Conservation (phyloP, 2,888 invertebrate species). For the Tupiocoris notatus region DNA sequence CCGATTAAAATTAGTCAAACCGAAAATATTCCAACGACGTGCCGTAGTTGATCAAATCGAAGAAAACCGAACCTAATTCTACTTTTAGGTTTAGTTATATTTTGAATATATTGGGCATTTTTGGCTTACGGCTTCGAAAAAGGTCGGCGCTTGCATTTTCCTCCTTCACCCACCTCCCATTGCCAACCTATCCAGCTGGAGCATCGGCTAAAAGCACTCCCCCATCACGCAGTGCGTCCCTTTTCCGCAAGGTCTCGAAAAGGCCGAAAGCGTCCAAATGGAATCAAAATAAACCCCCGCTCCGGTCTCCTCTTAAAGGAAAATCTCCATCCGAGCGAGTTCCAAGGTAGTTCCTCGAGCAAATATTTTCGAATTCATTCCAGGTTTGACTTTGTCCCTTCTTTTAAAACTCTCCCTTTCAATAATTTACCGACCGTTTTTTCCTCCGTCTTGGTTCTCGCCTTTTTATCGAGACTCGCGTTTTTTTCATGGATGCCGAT, state of each 20-base stretch:
- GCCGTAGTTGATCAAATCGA: no score
- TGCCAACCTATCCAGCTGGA: background rate
- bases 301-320: background rate
- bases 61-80: no score
- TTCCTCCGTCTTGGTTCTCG: background rate
- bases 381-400: constrained; percentile 11
- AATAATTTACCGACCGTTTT: background rate
- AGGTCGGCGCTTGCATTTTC: constrained; percentile 22
- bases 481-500: no score
- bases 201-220: constrained; percentile 5
- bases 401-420: constrained; percentile 20
- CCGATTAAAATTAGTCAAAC: no score
- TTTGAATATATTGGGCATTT: no score
- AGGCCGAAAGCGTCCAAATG: constrained; percentile 15
- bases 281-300: constrained; percentile 29
- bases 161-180: constrained; percentile 22
- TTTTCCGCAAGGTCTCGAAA: background rate
- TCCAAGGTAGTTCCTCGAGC: constrained; percentile 8
- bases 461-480: background rate
- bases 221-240: background rate
- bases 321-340: background rate
- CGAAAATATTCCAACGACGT: no score
- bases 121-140: background rate
- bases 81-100: no score
- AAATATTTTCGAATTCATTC: constrained; percentile 29